Conservation (phyloP, 2,113 vertebrate species). For the Oophaga pumilio region DNA sequence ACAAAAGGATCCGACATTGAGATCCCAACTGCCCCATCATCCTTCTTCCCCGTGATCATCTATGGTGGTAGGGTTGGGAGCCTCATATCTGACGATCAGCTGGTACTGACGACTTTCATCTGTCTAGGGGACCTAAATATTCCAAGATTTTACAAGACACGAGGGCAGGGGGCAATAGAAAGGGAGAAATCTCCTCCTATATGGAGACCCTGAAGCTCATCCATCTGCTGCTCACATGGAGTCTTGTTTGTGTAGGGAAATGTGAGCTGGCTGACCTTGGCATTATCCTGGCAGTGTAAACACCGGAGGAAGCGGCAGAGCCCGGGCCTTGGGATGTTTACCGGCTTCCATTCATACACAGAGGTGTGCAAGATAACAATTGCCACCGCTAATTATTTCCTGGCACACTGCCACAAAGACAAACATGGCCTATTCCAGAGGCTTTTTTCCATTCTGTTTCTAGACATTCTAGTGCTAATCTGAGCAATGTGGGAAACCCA, state of each 20-base stretch:
- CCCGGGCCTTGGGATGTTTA: constrained; percentile 35
- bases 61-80: too few species aligned
- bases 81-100: too few species aligned
- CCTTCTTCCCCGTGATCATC: too few species aligned
- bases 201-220: background rate
- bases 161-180: background rate
- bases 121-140: too few species aligned
- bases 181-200: too few species aligned
- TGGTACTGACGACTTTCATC: too few species aligned
- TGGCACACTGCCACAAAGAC: background rate
- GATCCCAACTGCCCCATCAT: too few species aligned
- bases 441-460: background rate
- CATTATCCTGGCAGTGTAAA: constrained; percentile 30
- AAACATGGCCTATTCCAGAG: background rate
- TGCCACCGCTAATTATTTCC: constrained; percentile 29
- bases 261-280: constrained; percentile 39
- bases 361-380: constrained; percentile 38
- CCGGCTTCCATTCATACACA: constrained; percentile 14
- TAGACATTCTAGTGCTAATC: background rate
- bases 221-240: constrained; percentile 16
- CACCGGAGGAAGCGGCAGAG: background rate
- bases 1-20: too few species aligned
- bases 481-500: background rate
- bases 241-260: constrained; percentile 26
- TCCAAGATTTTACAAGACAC: background rate